These are phyloP conservation scores for Heterodera filipjevi DNA, from an alignment of 2,888 invertebrate species.

Conservation along the genomic window DNA sequence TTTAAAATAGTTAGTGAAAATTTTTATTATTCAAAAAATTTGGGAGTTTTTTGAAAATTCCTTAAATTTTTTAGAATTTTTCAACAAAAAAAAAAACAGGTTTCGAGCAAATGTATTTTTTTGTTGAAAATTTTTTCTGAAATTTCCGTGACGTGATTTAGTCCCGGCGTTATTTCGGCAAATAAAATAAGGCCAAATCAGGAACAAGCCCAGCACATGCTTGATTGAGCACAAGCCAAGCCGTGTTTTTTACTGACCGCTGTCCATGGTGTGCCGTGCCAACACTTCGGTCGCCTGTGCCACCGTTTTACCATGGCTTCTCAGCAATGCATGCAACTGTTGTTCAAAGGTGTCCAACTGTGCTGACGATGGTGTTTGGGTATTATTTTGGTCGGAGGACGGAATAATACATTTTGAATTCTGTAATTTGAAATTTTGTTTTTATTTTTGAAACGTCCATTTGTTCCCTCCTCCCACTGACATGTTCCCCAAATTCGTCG, in stretches of 20 bases:
- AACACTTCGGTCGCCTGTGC: conserved; percentile 12
- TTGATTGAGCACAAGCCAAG: background rate
- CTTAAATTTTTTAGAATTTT: too few relatives aligned
- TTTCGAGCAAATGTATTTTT: too few relatives aligned
- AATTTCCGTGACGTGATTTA: too few relatives aligned
- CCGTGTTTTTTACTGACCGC: background rate
- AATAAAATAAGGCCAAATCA: too few relatives aligned
- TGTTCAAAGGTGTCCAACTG: background rate
- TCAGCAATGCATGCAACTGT: background rate
- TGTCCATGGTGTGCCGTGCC: background rate
- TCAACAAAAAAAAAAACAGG: too few relatives aligned
- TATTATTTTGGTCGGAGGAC: background rate
- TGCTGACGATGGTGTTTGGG: background rate
- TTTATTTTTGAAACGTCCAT: background rate
- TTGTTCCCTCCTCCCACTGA: background rate
- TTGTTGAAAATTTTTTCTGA: too few relatives aligned
- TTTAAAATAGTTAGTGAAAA: too few relatives aligned
- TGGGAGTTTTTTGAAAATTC: too few relatives aligned
- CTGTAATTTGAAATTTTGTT: background rate
- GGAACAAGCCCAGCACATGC: too few relatives aligned
- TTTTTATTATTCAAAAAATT: too few relatives aligned
- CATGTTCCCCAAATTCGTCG: conserved; percentile 24
- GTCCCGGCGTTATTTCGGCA: too few relatives aligned
- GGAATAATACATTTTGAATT: background rate
- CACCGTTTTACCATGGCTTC: conserved; percentile 2